Base-by-base conservation (phyloP, 2,797 vertebrate genomes). In the Bovichtus variegatus region DNA sequence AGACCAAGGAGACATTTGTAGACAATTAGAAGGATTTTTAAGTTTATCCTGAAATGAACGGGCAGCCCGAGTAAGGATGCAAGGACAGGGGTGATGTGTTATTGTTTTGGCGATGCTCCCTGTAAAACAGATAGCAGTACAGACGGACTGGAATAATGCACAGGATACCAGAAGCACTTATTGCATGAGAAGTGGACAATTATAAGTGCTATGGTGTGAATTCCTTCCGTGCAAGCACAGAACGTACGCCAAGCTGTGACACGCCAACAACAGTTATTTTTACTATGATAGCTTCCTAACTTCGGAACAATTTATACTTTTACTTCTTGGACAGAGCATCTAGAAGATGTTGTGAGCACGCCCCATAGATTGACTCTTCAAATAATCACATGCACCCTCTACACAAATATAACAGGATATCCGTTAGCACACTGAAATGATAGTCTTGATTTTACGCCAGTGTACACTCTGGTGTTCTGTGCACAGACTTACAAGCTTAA, bases 321-420 rank as follows among this genome's bases (percentile, higher is more conserved):
- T 36, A 12, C 4, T 34, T 29, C 19, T 34, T 60, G 19, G 29
- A 15, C 36, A 55, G 50, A 46, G 15, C 25, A 41, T 80, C 44
- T 27, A 71, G 23, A 69, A 68, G 34, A 2, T 55, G 65, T n/a
- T 34, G 21, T 57, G 53, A 74, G 78, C 25, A 44, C 53, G 47
- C 51, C 34, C 16, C 36, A 40, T 2, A 55, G 19, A 71, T 46
- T 23, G 50, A 54, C 61, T 55, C 50, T 46, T 74, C 23, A 60
- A 75, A 74, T 79, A 71, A 70, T 43, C 18, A 43, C 38, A 55
- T 25, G 51, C 74, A 47, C 51, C 34, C 54, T 67, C 53, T 55
- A 34, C n/a, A 71, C 65, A 65, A 83, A 73, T 41, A 63, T n/a
- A 38, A 80, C 58, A 58, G 69, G 19, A 78, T 77, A 47, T 63